Conservation (phyloP, 1,140 invertebrate species). For the Drosophila pallidifrons region DNA sequence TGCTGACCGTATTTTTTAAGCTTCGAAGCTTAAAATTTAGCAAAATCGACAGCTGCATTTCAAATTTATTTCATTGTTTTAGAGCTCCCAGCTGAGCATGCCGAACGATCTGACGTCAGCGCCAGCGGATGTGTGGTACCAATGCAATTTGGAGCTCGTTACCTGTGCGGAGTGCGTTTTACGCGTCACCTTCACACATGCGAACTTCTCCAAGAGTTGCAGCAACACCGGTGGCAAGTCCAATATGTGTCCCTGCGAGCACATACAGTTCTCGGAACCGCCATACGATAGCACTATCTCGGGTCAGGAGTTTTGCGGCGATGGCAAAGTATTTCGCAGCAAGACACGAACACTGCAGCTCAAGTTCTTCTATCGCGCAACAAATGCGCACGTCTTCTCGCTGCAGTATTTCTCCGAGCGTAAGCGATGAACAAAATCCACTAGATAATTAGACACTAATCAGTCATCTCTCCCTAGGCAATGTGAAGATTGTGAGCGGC, state of each 20-base stretch:
- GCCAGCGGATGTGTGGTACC: constrained; percentile 84
- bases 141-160: constrained; percentile 89
- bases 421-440: constrained; percentile 82
- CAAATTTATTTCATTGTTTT: no score
- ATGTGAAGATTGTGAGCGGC: constrained; percentile 87
- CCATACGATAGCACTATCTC: constrained; percentile 88
- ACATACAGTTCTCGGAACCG: constrained; percentile 89
- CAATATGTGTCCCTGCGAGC: constrained; percentile 87
- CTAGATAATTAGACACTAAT: not conserved
- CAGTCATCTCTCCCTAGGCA: constrained; percentile 85
- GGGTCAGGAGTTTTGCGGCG: constrained; percentile 88
- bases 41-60: no score
- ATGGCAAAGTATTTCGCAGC: constrained; percentile 87
- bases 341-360: constrained; percentile 88
- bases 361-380: constrained; percentile 87
- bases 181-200: constrained; percentile 87
- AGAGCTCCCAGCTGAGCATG: constrained; percentile 70
- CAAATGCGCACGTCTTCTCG: constrained; percentile 88
- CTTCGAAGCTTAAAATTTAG: no score
- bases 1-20: no score
- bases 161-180: constrained; percentile 91
- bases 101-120: constrained; percentile 52
- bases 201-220: constrained; percentile 85
- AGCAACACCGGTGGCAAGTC: constrained; percentile 70
- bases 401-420: constrained; percentile 89